These are phyloP conservation scores for Uria aalge DNA, from an alignment of 2,113 vertebrate species.

Conservation along the genomic window DNA sequence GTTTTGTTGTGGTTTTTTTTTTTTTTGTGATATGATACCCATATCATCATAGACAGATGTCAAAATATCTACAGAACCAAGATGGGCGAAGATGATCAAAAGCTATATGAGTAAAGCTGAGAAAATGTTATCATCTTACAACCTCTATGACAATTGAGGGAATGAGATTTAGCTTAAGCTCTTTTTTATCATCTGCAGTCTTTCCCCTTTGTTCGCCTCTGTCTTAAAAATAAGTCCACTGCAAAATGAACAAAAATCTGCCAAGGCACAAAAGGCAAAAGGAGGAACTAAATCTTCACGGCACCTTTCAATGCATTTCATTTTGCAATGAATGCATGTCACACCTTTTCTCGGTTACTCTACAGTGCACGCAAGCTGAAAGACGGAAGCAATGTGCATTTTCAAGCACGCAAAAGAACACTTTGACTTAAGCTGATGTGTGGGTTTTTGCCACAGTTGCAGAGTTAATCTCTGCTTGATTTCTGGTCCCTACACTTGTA, in stretches of 20 bases:
- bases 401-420: background rate
- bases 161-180: background rate
- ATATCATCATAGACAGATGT: background rate
- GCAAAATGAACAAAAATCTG: background rate
- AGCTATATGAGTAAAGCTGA: background rate
- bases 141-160: background rate
- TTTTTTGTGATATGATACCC: background rate
- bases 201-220: background rate
- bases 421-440: background rate
- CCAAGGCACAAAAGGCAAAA: background rate
- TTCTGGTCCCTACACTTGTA: background rate
- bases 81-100: background rate
- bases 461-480: background rate
- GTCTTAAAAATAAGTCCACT: background rate
- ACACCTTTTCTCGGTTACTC: background rate
- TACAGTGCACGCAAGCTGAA: background rate
- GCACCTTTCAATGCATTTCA: background rate
- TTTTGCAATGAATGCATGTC: background rate
- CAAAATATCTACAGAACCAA: background rate
- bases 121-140: background rate
- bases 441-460: background rate
- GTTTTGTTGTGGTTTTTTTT: background rate
- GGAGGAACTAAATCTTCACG: background rate
- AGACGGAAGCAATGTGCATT: background rate
- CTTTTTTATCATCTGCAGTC: background rate